Base-by-base conservation (phyloP, 2,113 vertebrate genomes). In the Brachypteracias leptosomus region DNA sequence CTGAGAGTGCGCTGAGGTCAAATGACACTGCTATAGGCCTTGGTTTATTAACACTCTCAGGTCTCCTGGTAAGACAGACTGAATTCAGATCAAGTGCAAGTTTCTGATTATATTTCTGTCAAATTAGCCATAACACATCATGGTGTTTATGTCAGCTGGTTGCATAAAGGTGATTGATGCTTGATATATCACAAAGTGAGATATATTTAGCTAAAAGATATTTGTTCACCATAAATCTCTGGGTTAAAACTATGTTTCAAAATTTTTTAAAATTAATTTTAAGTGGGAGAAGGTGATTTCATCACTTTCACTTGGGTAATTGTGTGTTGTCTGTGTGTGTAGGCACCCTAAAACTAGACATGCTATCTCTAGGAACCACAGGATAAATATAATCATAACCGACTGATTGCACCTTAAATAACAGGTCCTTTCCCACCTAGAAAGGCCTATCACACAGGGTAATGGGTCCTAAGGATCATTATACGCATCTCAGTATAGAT, bases 41-140 rank as follows among this genome's bases (percentile, higher is more conserved):
- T 61, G 1, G 9, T 85, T 94, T 89, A 59, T 87, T 91, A 81
- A 63, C 11, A 15, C 24, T 59, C 54, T 16, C 29, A 75, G 70
- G 36, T 29, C 42, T 89, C 72, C 57, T 81, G 89, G 68, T 42
- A 91, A 87, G 70, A 42, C 28, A 70, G 80, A 26, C 49, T 63
- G 61, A 70, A 71, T 89, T 84, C 68, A 67, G 68, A 89, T 77
- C 73, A 93, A 83, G 12, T 71, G 38, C 0, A 0, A 89, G 47
- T 36, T 57, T 80, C n/a, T 88, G 92, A 70, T 26, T 67, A 55
- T 85, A 92, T 74, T 94, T 95, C 76, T 92, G 81, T 91, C 76
- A 90, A 87, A 88, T 66, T 77, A 77, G 81, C 42, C 55, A 28
- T 62, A 88, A 58, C 28, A 40, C n/a, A 74, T 70, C 18, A 12